Evolutionary conservation across 2,113 vertebrate species (phyloP).

Genomic region (Leptobrachium ailaonicum): DNA sequence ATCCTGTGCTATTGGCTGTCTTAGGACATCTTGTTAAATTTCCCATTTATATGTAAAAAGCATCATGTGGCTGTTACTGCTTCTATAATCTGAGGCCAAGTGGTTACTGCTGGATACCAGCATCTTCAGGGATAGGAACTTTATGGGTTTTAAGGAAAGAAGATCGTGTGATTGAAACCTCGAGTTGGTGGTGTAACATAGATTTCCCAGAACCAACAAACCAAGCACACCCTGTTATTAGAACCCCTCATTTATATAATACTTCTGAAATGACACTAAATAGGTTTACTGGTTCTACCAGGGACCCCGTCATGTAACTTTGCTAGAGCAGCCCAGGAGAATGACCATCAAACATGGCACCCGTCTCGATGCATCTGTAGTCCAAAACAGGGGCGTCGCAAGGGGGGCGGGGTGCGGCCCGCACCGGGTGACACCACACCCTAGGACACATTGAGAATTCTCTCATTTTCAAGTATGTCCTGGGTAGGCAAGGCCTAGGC

Average conservation of each 20-base stretch:
- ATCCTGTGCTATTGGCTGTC: background rate
- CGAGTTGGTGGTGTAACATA: background rate
- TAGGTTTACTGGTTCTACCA: background rate
- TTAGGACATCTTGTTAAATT: conserved; percentile 14
- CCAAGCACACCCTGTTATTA: background rate
- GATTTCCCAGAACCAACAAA: background rate
- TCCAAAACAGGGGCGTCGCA: too few species aligned
- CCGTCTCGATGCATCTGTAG: too few species aligned
- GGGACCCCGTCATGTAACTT: too few species aligned
- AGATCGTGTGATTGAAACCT: conserved; percentile 5
- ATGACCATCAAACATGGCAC: too few species aligned
- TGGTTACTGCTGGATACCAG: conserved; percentile 9
- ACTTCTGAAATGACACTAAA: background rate
- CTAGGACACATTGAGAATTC: too few species aligned
- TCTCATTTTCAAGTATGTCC: too few species aligned
- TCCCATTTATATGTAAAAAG: conserved; percentile 6
- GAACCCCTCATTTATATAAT: background rate
- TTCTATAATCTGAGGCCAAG: conserved; percentile 11
- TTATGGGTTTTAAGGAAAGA: background rate
- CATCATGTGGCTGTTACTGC: background rate
- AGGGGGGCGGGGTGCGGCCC: too few species aligned
- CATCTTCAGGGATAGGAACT: background rate
- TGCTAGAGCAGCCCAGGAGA: too few species aligned
- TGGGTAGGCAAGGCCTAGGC: too few species aligned
- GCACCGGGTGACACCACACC: too few species aligned